These are phyloP conservation scores for Tineola bisselliella DNA, from an alignment of 2,888 invertebrate species.

Conservation along the genomic window DNA sequence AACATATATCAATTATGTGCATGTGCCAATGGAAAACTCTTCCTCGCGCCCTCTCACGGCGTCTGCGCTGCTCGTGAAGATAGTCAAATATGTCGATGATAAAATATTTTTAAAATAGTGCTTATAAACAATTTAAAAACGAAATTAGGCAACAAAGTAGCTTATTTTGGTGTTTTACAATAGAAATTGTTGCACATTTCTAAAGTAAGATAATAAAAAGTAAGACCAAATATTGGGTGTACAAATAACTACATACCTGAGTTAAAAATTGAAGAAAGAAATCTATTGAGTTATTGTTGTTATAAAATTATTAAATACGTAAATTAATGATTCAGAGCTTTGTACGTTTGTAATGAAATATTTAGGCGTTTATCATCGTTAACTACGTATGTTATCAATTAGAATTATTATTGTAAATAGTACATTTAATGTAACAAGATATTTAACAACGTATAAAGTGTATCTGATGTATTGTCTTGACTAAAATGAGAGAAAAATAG, in stretches of 20 bases:
- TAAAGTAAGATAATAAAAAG: neutral
- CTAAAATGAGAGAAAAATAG: neutral
- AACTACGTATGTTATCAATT: neutral
- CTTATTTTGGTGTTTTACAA: neutral
- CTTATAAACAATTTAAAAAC: neutral
- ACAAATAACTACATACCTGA: too few relatives aligned
- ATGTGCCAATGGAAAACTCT: conserved; percentile 89
- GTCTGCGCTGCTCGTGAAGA: conserved; percentile 73
- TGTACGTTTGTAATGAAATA: conserved; percentile 2
- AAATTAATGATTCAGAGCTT: conserved; percentile 11
- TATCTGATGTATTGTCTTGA: neutral
- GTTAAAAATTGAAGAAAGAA: too few relatives aligned
- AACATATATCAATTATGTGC: conserved; percentile 90
- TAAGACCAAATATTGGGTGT: neutral
- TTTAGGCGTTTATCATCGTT: neutral
- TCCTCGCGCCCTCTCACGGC: conserved; percentile 85
- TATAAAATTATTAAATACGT: neutral
- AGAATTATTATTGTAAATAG: neutral
- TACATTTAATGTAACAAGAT: neutral
- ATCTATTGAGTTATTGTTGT: neutral
- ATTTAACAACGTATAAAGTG: neutral
- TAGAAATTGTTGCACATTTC: neutral
- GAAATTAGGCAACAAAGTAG: neutral
- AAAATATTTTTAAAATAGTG: neutral
- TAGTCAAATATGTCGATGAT: conserved; percentile 65